phyloP scores from a whole-genome alignment of 2,113 vertebrate genomes.

The Rhynchomys soricoides region DNA sequence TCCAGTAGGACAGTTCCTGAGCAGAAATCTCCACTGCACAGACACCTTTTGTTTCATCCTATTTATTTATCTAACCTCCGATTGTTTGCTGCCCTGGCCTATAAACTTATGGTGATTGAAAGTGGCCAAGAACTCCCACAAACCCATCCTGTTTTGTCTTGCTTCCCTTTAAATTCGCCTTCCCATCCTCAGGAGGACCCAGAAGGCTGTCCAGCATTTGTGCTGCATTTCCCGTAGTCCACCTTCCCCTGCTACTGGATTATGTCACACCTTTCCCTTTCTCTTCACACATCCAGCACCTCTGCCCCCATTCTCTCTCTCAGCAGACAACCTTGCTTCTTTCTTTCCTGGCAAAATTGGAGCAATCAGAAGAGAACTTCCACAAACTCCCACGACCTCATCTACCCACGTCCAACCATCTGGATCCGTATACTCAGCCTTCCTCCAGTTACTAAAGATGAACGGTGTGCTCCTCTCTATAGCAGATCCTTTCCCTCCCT shows the following conservation, averaged over 20 bases:
- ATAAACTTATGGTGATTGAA: not conserved
- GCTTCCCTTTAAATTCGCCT: not conserved
- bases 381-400: slow-evolving; percentile 59
- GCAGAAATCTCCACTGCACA: not conserved
- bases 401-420: slow-evolving; percentile 59
- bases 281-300: slow-evolving; percentile 40
- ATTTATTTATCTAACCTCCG: not conserved
- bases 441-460: slow-evolving; percentile 21
- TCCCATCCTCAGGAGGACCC: not conserved
- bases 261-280: slow-evolving; percentile 32
- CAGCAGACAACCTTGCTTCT: slow-evolving; percentile 28
- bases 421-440: slow-evolving; percentile 1
- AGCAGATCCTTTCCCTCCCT: not conserved
- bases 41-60: not conserved
- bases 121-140: not conserved
- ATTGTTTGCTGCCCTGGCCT: not conserved
- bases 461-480: not conserved
- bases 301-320: slow-evolving; percentile 32
- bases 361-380: slow-evolving; percentile 59
- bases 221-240: not conserved
- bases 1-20: not conserved
- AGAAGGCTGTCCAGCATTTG: not conserved
- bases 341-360: slow-evolving; percentile 44
- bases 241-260: not conserved
- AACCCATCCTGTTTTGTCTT: not conserved